Conservation (phyloP, 2,888 invertebrate genomes). For the Euclidia mi region DNA sequence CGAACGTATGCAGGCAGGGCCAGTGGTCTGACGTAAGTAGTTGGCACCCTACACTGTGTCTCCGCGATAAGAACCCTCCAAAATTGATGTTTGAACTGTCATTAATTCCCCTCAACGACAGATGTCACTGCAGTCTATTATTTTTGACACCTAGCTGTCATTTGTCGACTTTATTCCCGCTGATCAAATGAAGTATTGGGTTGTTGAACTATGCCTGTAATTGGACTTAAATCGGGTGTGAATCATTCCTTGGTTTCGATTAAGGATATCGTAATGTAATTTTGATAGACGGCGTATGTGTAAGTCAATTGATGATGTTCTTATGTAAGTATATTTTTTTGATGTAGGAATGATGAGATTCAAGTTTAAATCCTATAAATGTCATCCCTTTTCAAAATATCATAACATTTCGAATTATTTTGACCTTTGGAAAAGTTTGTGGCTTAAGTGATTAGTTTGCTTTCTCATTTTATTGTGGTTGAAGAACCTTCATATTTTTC, state of each 20-base stretch:
- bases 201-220: conserved; percentile 56
- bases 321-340: no score
- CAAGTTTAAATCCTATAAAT: no score
- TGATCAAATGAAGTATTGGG: conserved; percentile 70
- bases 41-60: conserved; percentile 75
- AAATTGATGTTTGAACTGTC: conserved; percentile 89
- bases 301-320: no score
- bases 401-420: no score
- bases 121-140: conserved; percentile 86
- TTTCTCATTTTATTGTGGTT: no score
- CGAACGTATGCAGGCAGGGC: conserved; percentile 62
- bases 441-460: no score
- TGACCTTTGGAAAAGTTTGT: no score
- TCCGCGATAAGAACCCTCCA: conserved; percentile 79
- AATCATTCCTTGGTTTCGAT: conserved; percentile 19
- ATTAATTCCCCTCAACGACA: conserved; percentile 84
- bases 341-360: no score
- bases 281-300: conserved; percentile 24
- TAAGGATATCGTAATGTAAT: conserved; percentile 35
- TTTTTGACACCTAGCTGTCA: conserved; percentile 87
- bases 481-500: no score
- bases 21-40: conserved; percentile 59
- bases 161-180: conserved; percentile 79
- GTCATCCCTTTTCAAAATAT: no score
- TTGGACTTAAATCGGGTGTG: conserved; percentile 32